phyloP scores from a whole-genome alignment of 2,888 invertebrate species.

The Eledona agricola region DNA sequence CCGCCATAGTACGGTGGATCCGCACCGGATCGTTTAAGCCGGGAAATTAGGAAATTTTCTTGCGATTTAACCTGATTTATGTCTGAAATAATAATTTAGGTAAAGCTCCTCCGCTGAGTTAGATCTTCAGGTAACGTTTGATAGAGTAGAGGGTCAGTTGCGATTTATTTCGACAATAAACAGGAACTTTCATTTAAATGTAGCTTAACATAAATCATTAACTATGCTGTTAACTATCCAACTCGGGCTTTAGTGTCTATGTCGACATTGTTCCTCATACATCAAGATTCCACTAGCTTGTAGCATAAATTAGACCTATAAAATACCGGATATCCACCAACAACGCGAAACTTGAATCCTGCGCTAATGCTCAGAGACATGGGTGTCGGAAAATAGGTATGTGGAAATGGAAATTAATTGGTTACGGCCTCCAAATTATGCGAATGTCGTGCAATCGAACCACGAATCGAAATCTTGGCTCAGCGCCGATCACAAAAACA shows the following conservation, averaged over 20 bases:
- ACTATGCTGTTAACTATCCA: constrained; percentile 33
- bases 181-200: constrained; percentile 36
- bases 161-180: constrained; percentile 31
- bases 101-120: constrained; percentile 20
- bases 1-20: constrained; percentile 19
- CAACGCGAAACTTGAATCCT: constrained; percentile 33
- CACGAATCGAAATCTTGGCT: too few species aligned
- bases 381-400: constrained; percentile 16
- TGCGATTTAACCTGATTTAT: constrained; percentile 30
- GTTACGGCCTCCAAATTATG: too few species aligned
- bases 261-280: constrained; percentile 37
- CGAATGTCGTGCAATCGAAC: too few species aligned
- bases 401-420: too few species aligned
- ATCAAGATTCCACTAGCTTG: constrained; percentile 36
- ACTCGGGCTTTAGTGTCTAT: constrained; percentile 34
- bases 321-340: constrained; percentile 37
- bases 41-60: constrained; percentile 27
- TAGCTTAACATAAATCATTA: constrained; percentile 35
- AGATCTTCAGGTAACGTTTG: constrained; percentile 20
- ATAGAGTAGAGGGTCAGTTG: constrained; percentile 14
- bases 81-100: constrained; percentile 26
- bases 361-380: constrained; percentile 31
- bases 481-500: too few species aligned
- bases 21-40: constrained; percentile 17
- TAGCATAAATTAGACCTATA: constrained; percentile 35